Conservation (phyloP, 1,140 invertebrate genomes). For the Calliphora vicina region DNA sequence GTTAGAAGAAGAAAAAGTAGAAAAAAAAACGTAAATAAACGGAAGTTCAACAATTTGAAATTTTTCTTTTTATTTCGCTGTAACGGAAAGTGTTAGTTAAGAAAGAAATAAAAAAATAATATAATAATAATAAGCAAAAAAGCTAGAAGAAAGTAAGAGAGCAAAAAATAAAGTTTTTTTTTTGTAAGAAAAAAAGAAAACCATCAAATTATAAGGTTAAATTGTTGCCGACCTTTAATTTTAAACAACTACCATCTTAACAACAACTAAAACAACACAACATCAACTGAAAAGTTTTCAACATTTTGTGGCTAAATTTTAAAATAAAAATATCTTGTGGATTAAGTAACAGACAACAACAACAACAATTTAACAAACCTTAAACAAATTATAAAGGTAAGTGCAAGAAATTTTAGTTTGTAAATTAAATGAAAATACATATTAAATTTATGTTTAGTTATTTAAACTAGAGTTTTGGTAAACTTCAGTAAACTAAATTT, state of each 20-base stretch:
- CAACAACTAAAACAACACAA: neutral
- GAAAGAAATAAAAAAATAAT: neutral
- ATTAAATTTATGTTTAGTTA: no score
- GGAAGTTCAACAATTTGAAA: neutral
- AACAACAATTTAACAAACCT: neutral
- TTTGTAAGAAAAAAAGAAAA: neutral
- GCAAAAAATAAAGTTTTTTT: neutral
- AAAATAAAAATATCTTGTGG: neutral
- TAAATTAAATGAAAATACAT: no score
- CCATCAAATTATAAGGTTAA: neutral
- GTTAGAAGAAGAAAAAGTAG: neutral
- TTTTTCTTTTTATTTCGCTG: neutral
- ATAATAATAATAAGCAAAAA: neutral
- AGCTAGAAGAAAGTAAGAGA: neutral
- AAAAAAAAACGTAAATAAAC: neutral
- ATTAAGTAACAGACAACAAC: neutral
- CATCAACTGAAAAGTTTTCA: neutral
- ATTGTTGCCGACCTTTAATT: neutral
- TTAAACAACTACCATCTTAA: neutral
- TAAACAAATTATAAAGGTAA: no score
- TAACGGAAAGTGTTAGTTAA: conserved; percentile 1
- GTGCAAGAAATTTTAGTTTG: no score
- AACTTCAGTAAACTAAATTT: no score
- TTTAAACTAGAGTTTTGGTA: no score
- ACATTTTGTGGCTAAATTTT: neutral